Evolutionary conservation across 2,888 invertebrate species (phyloP).

Genomic region (Pristionchus arcanus): DNA sequence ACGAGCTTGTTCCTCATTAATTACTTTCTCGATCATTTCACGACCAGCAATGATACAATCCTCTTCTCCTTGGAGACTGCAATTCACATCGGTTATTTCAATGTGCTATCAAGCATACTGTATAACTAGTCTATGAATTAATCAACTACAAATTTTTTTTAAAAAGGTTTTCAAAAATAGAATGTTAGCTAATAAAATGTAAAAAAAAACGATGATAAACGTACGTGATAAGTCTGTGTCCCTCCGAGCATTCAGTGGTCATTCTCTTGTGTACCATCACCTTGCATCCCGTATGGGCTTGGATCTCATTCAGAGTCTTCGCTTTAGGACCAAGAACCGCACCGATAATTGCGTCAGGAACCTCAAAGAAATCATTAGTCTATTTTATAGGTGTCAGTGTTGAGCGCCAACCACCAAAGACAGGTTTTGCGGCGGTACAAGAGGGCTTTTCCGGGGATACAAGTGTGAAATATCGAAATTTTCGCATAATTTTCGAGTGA

Average conservation of each 20-base stretch:
- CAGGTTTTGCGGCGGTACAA: too few species aligned
- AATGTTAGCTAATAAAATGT: not conserved
- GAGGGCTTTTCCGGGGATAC: too few species aligned
- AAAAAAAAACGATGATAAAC: not conserved
- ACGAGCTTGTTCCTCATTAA: conserved; percentile 70
- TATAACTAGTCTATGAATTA: not conserved
- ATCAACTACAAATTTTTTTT: too few species aligned
- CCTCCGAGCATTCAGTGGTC: conserved; percentile 56
- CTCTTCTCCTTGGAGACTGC: conserved; percentile 75
- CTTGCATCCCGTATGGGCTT: conserved; percentile 92
- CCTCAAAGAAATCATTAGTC: conserved; percentile 84
- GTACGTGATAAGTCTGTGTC: conserved; percentile 69
- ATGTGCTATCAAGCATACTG: too few species aligned
- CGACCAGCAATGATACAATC: conserved; percentile 65
- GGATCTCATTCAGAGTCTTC: conserved; percentile 95
- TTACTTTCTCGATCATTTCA: conserved; percentile 72
- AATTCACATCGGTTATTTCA: conserved; percentile 55
- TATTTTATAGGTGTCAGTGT: too few species aligned
- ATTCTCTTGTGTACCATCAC: conserved; percentile 87
- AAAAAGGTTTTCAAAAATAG: not conserved
- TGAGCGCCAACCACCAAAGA: too few species aligned
- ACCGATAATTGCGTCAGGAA: conserved; percentile 94
- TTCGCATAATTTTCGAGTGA: too few species aligned
- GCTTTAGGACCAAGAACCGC: conserved; percentile 97
- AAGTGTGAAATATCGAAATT: too few species aligned